Conservation (phyloP, 2,797 vertebrate genomes). For the Tragelaphus oryx region DNA sequence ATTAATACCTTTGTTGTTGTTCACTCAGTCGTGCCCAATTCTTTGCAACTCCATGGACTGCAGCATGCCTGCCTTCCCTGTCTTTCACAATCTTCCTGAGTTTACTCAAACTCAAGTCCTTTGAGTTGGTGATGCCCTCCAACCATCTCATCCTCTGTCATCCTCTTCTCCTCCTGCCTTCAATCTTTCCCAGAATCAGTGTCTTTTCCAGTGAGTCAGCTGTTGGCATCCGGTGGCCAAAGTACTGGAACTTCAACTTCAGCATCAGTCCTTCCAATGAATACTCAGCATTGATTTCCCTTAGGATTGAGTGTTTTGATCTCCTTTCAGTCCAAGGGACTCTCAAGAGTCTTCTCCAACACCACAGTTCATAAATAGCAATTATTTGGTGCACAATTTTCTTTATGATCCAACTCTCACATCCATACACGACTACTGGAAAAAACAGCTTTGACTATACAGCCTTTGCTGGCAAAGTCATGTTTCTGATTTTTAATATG, state of each 20-base stretch:
- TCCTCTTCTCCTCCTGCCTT: neutral
- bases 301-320: neutral
- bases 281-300: neutral
- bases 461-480: neutral
- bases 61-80: neutral
- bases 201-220: neutral
- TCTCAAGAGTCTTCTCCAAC: neutral
- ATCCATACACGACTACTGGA: neutral
- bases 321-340: neutral
- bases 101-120: neutral
- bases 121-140: neutral
- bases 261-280: neutral
- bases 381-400: neutral
- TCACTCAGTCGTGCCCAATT: fast-evolving
- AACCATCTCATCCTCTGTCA: neutral
- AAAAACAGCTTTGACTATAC: neutral
- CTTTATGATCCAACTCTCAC: neutral
- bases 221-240: neutral
- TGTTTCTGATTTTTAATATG: neutral
- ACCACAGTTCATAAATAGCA: neutral
- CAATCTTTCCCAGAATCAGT: neutral
- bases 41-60: neutral
- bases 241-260: neutral
- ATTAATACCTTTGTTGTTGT: neutral
- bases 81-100: neutral